phyloP scores from a whole-genome alignment of 2,113 vertebrate genomes.

The Megaptera novaeangliae region DNA sequence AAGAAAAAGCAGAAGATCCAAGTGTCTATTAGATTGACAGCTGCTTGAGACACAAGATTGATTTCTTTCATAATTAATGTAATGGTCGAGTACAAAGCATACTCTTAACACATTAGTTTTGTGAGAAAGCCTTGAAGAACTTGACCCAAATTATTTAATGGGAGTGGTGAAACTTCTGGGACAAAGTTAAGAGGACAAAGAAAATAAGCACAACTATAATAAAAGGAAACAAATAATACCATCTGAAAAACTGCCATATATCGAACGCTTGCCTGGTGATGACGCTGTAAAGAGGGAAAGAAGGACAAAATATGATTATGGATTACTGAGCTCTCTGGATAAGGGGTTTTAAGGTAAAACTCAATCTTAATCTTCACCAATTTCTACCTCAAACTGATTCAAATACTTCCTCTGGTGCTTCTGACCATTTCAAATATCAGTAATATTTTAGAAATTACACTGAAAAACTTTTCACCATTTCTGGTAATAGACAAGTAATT shows the following conservation, averaged over 20 bases:
- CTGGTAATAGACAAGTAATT: constrained; percentile 10
- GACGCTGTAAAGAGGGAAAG: background rate
- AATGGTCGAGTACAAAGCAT: background rate
- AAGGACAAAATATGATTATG: background rate
- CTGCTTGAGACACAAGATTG: background rate
- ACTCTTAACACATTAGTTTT: background rate
- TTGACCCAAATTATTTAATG: constrained; percentile 10
- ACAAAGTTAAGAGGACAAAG: constrained; percentile 7
- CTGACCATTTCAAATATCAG: background rate
- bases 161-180: background rate
- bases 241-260: constrained; percentile 34
- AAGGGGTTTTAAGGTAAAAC: background rate
- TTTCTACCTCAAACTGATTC: constrained; percentile 6
- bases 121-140: background rate
- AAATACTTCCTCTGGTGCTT: constrained; percentile 12
- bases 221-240: constrained; percentile 28
- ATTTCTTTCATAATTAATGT: background rate
- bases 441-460: background rate
- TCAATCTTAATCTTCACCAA: background rate
- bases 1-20: background rate
- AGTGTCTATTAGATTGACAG: background rate
- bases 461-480: background rate
- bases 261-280: background rate
- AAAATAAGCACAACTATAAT: background rate
- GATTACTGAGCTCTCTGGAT: background rate